These are phyloP conservation scores for Halictus ligatus DNA, from an alignment of 2,888 invertebrate genomes.

Conservation along the genomic window DNA sequence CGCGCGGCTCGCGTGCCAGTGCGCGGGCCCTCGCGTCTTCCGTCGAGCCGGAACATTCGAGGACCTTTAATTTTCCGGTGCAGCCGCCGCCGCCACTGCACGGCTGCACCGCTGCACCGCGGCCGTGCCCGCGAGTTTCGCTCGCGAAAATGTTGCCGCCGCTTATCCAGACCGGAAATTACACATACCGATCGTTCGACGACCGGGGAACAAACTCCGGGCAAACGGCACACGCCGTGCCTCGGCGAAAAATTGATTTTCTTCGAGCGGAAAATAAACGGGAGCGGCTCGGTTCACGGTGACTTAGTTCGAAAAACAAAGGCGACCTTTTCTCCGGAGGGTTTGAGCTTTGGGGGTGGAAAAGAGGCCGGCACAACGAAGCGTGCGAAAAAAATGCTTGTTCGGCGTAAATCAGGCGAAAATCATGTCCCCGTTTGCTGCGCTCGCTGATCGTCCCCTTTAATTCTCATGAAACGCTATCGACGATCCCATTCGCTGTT, in stretches of 20 bases:
- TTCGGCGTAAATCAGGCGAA: slow-evolving; percentile 6
- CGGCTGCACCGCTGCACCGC: background rate
- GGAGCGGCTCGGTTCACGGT: background rate
- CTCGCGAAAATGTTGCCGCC: slow-evolving; percentile 34
- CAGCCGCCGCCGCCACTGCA: background rate
- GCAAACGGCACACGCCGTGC: background rate
- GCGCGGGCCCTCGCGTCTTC: slow-evolving; percentile 33
- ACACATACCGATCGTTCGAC: slow-evolving; percentile 41
- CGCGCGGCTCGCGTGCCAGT: background rate
- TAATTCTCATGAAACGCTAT: background rate
- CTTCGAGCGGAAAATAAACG: background rate
- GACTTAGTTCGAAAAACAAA: slow-evolving; percentile 17
- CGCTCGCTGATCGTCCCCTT: background rate
- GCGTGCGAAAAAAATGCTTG: slow-evolving; percentile 7
- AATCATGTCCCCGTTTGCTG: background rate
- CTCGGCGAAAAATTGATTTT: slow-evolving; percentile 31
- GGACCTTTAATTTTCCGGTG: slow-evolving; percentile 74
- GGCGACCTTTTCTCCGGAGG: background rate
- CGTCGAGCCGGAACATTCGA: slow-evolving; percentile 52
- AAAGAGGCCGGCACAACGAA: background rate
- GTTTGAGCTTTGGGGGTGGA: background rate
- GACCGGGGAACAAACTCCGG: slow-evolving; percentile 1
- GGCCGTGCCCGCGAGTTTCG: slow-evolving; percentile 6
- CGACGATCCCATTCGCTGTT: background rate
- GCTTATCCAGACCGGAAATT: slow-evolving; percentile 56